phyloP scores from a whole-genome alignment of 2,888 invertebrate species.

The Andrena hattorfiana region DNA sequence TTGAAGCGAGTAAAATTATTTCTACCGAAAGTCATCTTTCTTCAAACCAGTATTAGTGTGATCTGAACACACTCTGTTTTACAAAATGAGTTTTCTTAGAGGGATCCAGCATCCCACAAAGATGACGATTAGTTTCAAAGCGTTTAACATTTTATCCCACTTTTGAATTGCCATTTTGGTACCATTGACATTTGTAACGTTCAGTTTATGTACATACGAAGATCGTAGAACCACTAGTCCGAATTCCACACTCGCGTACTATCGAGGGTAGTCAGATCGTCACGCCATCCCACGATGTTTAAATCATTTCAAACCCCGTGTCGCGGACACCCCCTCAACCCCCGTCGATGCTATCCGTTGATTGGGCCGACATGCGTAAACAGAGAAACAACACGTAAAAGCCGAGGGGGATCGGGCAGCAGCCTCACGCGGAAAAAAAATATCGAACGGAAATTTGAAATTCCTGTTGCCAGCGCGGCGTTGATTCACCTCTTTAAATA shows the following conservation, averaged over 20 bases:
- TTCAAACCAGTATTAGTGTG: no score
- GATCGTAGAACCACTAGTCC: no score
- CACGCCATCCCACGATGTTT: background rate
- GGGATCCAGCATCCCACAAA: no score
- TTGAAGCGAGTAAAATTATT: no score
- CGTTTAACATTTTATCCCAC: no score
- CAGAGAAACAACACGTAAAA: conserved; percentile 9
- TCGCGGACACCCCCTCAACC: conserved; percentile 6
- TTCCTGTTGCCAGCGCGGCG: conserved; percentile 33
- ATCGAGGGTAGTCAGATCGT: background rate
- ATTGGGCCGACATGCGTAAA: conserved; percentile 38
- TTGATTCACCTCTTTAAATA: conserved; percentile 40
- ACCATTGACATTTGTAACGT: no score
- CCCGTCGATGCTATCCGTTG: conserved; percentile 10
- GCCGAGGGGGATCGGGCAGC: background rate
- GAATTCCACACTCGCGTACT: background rate
- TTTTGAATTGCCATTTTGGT: no score
- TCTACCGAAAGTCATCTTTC: no score
- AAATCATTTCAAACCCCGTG: conserved; percentile 23
- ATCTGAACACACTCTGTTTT: no score
- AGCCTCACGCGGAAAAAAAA: background rate
- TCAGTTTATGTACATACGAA: no score
- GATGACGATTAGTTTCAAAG: no score
- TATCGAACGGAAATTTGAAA: conserved; percentile 42
- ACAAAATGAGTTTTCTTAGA: no score